Evolutionary conservation across 2,113 vertebrate genomes (phyloP), one percentile per base, ranked within the genome.

Genomic region (Xiphorhynchus elegans): DNA sequence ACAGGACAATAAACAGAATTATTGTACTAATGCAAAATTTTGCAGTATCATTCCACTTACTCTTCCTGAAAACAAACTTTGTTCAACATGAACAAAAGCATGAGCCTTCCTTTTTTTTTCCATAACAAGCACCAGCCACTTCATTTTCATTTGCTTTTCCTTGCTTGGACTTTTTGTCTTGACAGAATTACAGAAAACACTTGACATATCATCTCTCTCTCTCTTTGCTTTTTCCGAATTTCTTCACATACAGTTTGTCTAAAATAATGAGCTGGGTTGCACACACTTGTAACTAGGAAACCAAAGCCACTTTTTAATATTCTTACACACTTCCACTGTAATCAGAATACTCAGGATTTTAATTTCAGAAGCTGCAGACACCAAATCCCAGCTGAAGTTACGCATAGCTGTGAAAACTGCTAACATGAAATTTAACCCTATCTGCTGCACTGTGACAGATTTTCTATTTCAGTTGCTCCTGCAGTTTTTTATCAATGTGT

Each of bases 291-390:
- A 87, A 58, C 68, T 52, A 73, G 78, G 63, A 94, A 94, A 95
- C 59, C 85, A 69, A 90, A 88, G 63, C 35, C 35, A 55, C 62
- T 89, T 88, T 73, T 80, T 58, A 93, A 84, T 69, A 82, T 39
- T 74, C 91, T 93, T 56, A 76, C 75, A 81, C 33, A 39, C 33
- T 87, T 80, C 18, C 26, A 93, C 87, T 88, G 75, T 72, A 70
- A 90, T 64, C 63, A 77, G 70, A 96, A 91, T 73, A 94, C 78
- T 74, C 33, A 10, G 29, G 50, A 59, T 87, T 89, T 94, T 86
- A 94, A 95, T 93, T 96, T 94, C 87, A 93, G 87, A 92, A 93
- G 67, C 66, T 47, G 67, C 33, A 73, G 60, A 78, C 77, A 70
- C 42, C 20, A 24, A 96, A 86, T 88, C 93, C 79, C 90, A 86